Percentiles rank a stretch among this genome's conserved stretches.
These are phyloP conservation scores for Cacoxenus indagator DNA, from an alignment of 2,888 invertebrate genomes.

Conservation along the genomic window DNA sequence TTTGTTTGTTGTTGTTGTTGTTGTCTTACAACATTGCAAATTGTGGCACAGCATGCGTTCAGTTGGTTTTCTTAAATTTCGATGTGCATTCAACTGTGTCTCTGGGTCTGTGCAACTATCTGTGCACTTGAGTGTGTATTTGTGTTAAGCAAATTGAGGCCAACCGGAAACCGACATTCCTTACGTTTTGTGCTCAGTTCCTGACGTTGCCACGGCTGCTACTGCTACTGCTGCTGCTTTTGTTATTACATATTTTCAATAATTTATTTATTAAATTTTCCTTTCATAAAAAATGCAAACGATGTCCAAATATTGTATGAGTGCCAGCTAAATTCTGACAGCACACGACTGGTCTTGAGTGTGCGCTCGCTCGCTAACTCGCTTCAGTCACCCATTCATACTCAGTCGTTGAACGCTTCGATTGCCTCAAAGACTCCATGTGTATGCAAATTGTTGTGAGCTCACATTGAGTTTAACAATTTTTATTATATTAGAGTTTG, in stretches of 20 bases:
- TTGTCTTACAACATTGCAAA: neutral
- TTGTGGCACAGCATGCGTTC: neutral
- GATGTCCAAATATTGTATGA: neutral
- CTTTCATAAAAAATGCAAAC: neutral
- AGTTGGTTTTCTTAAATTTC: neutral
- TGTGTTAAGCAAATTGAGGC: neutral
- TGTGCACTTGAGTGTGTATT: neutral
- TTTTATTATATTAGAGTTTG: neutral
- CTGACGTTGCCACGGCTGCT: neutral
- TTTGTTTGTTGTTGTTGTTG: slow-evolving; percentile 6
- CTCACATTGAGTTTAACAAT: neutral
- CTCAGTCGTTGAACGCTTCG: neutral
- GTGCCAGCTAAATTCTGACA: no score
- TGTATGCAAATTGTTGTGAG: neutral
- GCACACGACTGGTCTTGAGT: no score
- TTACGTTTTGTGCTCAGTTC: neutral
- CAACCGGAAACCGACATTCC: neutral
- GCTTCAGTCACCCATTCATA: neutral
- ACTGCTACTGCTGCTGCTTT: neutral
- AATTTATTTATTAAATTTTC: neutral
- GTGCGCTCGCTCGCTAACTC: neutral
- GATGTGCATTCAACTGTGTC: neutral
- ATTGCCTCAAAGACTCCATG: no score
- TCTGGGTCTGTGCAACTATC: neutral
- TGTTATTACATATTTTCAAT: neutral